A percentile compares a stretch with the other conserved stretches of the same genome.
phyloP scores from a whole-genome alignment of 1,140 invertebrate species.

The Cydia fagiglandana region DNA sequence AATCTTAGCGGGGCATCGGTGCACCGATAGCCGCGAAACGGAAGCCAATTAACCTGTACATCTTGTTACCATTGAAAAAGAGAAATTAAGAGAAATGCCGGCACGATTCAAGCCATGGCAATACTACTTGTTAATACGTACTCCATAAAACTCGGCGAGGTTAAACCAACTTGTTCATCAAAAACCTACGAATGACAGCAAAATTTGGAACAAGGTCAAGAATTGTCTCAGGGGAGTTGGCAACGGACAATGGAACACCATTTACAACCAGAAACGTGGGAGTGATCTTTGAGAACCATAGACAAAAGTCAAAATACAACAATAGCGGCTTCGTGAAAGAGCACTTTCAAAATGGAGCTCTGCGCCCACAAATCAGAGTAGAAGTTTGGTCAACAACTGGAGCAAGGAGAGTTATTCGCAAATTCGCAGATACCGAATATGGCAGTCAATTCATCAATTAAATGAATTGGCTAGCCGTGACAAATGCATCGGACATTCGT shows the following conservation, averaged over 20 bases:
- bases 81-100: slow-evolving; percentile 30
- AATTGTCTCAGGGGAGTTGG: slow-evolving; percentile 63
- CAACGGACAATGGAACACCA: slow-evolving; percentile 62
- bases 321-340: slow-evolving; percentile 43
- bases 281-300: slow-evolving; percentile 58
- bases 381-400: slow-evolving; percentile 33
- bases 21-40: slow-evolving; percentile 25
- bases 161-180: slow-evolving; percentile 33
- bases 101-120: not conserved
- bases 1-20: slow-evolving; percentile 25
- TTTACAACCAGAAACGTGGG: slow-evolving; percentile 63
- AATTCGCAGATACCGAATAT: slow-evolving; percentile 49
- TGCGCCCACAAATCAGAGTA: slow-evolving; percentile 29
- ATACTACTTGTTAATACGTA: not conserved
- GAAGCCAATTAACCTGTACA: slow-evolving; percentile 32
- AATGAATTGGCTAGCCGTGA: slow-evolving; percentile 46
- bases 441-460: slow-evolving; percentile 50
- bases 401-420: slow-evolving; percentile 38
- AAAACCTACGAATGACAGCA: slow-evolving; percentile 35
- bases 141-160: slow-evolving; percentile 21
- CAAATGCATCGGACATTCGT: slow-evolving; percentile 43
- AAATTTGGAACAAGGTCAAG: slow-evolving; percentile 70
- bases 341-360: slow-evolving; percentile 3
- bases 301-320: slow-evolving; percentile 49
- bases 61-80: slow-evolving; percentile 32